These are phyloP conservation scores for Achatina immaculata DNA, from an alignment of 1,140 invertebrate genomes.

Conservation along the genomic window DNA sequence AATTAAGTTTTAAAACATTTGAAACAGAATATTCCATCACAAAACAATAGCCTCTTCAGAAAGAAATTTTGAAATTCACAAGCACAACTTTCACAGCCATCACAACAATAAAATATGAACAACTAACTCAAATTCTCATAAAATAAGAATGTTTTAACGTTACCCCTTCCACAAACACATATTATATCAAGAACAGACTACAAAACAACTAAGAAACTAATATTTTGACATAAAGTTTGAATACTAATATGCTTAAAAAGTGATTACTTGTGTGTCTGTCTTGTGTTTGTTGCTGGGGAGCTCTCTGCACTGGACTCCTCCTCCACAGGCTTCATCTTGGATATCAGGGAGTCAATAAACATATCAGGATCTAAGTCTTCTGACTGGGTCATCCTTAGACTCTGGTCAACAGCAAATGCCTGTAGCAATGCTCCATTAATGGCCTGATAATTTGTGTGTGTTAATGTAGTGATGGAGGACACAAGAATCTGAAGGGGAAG, in stretches of 20 bases:
- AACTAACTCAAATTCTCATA: too few species aligned
- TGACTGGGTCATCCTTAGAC: constrained; percentile 56
- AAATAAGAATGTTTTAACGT: too few species aligned
- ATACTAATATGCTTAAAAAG: not conserved
- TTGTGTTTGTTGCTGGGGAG: not conserved
- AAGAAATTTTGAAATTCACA: too few species aligned
- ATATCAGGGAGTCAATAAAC: constrained; percentile 75
- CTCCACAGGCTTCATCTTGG: constrained; percentile 77
- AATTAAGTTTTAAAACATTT: too few species aligned
- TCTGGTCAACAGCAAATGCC: constrained; percentile 67
- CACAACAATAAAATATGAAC: too few species aligned
- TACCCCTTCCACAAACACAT: too few species aligned
- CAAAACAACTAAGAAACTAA: too few species aligned
- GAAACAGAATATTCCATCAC: too few species aligned
- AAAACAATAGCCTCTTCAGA: too few species aligned
- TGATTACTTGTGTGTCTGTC: not conserved
- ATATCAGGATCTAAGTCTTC: constrained; percentile 57
- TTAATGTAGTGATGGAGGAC: constrained; percentile 73
- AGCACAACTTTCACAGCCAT: too few species aligned
- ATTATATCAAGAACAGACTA: too few species aligned
- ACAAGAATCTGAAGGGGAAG: constrained; percentile 51
- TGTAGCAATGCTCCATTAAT: constrained; percentile 79
- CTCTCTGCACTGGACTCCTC: constrained; percentile 50
- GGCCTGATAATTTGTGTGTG: constrained; percentile 79
- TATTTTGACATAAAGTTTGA: too few species aligned